Conservation (phyloP, 2,797 vertebrate species). For the Huso huso region DNA sequence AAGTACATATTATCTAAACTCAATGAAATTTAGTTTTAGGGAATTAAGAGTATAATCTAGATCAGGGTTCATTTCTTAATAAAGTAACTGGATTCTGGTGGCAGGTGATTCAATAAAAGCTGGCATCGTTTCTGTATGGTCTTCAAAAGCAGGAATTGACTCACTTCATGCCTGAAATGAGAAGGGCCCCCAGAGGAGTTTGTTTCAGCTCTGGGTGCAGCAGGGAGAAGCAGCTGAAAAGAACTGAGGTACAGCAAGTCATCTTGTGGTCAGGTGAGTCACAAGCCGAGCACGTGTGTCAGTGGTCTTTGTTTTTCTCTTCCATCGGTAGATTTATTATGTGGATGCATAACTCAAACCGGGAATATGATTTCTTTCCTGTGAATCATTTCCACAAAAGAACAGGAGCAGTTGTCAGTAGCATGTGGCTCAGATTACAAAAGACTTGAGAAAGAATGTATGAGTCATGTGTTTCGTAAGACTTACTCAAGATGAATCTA, state of each 20-base stretch:
- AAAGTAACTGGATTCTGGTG: constrained; percentile 10
- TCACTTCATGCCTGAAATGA: constrained; percentile 24
- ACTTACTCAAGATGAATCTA: no score
- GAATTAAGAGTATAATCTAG: no score
- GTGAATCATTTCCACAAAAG: constrained; percentile 67
- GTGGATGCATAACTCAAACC: constrained; percentile 35
- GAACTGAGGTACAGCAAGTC: constrained; percentile 45
- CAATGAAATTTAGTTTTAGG: no score
- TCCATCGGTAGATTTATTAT: constrained; percentile 24
- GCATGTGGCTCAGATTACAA: no score
- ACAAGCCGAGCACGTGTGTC: constrained; percentile 21
- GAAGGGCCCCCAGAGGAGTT: constrained; percentile 16
- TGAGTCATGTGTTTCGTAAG: no score
- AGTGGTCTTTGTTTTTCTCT: constrained; percentile 12
- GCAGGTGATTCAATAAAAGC: constrained; percentile 52
- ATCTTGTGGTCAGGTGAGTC: constrained; percentile 50
- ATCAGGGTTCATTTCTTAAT: no score
- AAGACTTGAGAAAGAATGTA: no score
- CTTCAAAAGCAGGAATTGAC: constrained; percentile 27
- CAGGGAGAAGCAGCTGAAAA: constrained; percentile 26
- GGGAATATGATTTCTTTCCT: constrained; percentile 46
- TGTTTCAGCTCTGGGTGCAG: not conserved
- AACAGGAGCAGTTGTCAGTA: constrained; percentile 54
- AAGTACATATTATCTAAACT: no score
- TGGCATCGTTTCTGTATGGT: constrained; percentile 26